Evolutionary conservation across 1,140 invertebrate genomes (phyloP), one percentile per base, ranked within the genome.

Genomic region (Formica selysi): DNA sequence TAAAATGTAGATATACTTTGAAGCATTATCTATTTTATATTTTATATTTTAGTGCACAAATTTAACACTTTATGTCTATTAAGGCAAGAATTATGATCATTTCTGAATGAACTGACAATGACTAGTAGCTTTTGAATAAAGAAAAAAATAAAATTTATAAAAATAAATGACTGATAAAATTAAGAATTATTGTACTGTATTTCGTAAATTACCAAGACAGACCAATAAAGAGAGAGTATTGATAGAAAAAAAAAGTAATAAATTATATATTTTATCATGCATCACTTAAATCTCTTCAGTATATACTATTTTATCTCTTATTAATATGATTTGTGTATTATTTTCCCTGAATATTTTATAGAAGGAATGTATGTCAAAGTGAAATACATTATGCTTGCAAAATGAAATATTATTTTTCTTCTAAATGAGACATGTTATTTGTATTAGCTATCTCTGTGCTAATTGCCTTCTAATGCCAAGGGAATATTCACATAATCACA

Each of bases 401-500:
- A 90, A 74, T 61, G 48, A 90, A 86, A 81, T 51, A n/a, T 62
- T 64, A 90, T 44, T 76, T 84, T 74, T 44, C 13, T 87, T 87
- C 76, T 90, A 78, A 87, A 81, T 86, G 54, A 89, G 61, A 90
- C 76, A 22, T 22, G 71, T 90, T 78, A 85, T 88, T 88, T 86
- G 67, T 86, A 87, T 87, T 88, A 88, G 76, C 91, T 92, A 91
- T 84, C 80, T 78, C 86, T 90, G 91, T 90, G 89, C 90, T 89
- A 88, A 88, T 88, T 87, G 90, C 89, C 87, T 68, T 86, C 87
- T 90, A 91, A 91, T 76, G 61, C 85, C 83, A 85, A 86, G 61
- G 87, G 85, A 87, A 87, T 94, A 95, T 94, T 94, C 93, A 94
- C 93, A 94, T 93, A 92, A 92, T 94, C 93, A 94, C 94, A 95